phyloP scores from a whole-genome alignment of 92 coral and sea anemone species.

The Micromussa lordhowensis region DNA sequence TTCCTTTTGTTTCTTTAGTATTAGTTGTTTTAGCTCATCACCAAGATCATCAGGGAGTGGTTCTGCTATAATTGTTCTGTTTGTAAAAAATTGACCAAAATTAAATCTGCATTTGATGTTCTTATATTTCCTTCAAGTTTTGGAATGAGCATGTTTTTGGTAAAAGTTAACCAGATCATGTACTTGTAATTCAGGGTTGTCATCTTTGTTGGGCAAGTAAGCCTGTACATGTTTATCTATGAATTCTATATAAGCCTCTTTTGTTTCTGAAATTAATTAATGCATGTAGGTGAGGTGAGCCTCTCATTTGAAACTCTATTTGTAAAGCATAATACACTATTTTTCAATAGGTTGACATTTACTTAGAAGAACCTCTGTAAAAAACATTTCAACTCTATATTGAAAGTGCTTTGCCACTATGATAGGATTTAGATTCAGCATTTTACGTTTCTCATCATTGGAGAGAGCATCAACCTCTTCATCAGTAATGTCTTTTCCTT shows the following conservation, averaged over 20 bases:
- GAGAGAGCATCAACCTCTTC: constrained; percentile 76
- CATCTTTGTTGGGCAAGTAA: constrained; percentile 59
- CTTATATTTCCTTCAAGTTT: too few species aligned
- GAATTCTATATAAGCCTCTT: constrained; percentile 50
- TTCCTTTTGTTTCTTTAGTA: too few species aligned
- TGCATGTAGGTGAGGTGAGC: constrained; percentile 67
- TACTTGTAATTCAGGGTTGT: constrained; percentile 65
- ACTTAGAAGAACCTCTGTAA: constrained; percentile 54
- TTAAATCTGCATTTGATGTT: too few species aligned
- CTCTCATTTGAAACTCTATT: constrained; percentile 60
- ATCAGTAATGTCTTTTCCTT: too few species aligned
- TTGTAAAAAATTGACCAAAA: too few species aligned
- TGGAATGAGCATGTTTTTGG: too few species aligned
- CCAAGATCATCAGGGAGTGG: too few species aligned
- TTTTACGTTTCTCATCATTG: constrained; percentile 62
- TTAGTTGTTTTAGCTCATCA: too few species aligned
- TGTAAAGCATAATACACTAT: constrained; percentile 64
- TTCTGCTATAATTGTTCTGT: too few species aligned
- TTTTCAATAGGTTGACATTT: constrained; percentile 55
- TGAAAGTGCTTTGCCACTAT: constrained; percentile 71
- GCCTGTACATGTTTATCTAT: constrained; percentile 71
- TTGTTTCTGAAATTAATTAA: constrained; percentile 52
- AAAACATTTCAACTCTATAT: constrained; percentile 52
- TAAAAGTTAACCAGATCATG: constrained; percentile 63
- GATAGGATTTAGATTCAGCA: constrained; percentile 72